Conservation (phyloP, 1,140 invertebrate genomes). For the Ephestia elutella region DNA sequence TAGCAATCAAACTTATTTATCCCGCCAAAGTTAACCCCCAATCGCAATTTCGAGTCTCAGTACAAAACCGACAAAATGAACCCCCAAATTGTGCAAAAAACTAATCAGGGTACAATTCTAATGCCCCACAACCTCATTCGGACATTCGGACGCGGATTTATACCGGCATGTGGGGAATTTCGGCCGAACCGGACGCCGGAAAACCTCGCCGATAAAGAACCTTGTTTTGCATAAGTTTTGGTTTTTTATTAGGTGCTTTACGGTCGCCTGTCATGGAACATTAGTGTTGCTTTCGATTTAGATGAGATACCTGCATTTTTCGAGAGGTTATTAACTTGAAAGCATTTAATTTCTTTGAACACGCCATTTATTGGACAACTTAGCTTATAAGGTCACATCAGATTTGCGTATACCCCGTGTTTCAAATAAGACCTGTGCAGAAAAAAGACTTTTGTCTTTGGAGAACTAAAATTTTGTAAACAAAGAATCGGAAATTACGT, state of each 20-base stretch:
- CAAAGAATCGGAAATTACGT: no score
- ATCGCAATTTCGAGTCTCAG: neutral
- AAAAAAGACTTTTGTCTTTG: no score
- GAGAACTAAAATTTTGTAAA: no score
- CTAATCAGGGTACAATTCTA: neutral
- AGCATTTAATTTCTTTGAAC: no score
- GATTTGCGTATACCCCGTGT: no score
- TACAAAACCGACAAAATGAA: neutral
- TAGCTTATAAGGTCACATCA: no score
- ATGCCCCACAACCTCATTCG: neutral
- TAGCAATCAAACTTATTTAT: neutral
- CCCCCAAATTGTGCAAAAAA: neutral
- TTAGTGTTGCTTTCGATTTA: neutral
- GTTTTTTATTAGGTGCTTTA: constrained; percentile 1
- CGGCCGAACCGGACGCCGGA: neutral
- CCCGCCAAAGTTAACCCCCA: neutral
- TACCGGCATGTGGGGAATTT: constrained; percentile 3
- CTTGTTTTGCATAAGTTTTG: neutral
- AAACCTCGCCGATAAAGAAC: neutral
- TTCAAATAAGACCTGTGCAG: no score
- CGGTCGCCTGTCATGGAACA: neutral
- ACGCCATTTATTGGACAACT: no score
- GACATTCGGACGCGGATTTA: neutral
- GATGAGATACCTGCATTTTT: neutral
- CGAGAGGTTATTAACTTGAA: neutral